phyloP scores from a whole-genome alignment of 1,140 invertebrate genomes.

The Pseudomyrmex flavicornis region DNA sequence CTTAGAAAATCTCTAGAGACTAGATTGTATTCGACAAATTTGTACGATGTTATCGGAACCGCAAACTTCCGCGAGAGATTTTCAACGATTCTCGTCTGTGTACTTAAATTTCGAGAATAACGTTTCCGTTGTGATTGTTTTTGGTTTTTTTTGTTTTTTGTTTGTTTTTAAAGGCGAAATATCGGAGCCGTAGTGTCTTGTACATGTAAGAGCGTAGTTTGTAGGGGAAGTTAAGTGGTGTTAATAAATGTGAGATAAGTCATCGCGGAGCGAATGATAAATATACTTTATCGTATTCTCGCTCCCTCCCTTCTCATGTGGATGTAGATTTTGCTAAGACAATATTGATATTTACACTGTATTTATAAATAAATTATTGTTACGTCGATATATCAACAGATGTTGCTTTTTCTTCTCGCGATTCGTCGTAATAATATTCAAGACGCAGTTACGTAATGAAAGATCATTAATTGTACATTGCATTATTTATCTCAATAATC shows the following conservation, averaged over 20 bases:
- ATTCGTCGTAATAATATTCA: background rate
- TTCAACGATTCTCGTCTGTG: background rate
- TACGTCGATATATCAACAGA: constrained; percentile 47
- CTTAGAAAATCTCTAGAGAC: too few species aligned
- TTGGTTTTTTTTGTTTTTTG: constrained; percentile 5
- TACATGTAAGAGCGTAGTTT: constrained; percentile 38
- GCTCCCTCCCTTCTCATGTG: background rate
- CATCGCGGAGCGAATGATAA: background rate
- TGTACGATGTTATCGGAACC: background rate
- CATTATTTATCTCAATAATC: too few species aligned
- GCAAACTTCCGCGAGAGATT: constrained; percentile 8
- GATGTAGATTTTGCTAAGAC: constrained; percentile 52
- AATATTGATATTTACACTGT: constrained; percentile 72
- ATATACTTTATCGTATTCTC: constrained; percentile 13
- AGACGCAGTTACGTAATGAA: background rate
- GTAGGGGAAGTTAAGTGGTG: constrained; percentile 18
- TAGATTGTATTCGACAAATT: constrained; percentile 3
- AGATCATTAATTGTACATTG: too few species aligned
- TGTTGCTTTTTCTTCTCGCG: constrained; percentile 14
- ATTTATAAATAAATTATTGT: constrained; percentile 80
- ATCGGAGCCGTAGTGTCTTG: background rate
- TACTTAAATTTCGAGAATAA: background rate
- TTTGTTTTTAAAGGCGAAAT: background rate
- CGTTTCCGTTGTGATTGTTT: background rate
- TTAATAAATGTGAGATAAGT: constrained; percentile 36